A percentile compares a stretch with the other conserved stretches of the same genome.
These are phyloP conservation scores for Catamblyrhynchus diadema DNA, from an alignment of 2,797 vertebrate genomes.

Conservation along the genomic window DNA sequence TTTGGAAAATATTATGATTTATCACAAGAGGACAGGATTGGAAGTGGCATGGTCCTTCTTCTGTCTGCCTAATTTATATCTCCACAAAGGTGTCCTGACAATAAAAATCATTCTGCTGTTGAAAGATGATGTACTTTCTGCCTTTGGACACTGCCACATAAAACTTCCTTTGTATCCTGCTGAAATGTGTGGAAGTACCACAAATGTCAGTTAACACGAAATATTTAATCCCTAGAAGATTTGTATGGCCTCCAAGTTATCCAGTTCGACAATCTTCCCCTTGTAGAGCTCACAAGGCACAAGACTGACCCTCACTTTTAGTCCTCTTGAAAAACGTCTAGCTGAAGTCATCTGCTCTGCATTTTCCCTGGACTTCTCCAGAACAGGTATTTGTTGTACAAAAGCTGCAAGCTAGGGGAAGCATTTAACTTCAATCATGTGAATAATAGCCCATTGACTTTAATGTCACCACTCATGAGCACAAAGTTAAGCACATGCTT, in stretches of 20 bases:
- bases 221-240: neutral
- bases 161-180: neutral
- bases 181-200: neutral
- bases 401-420: conserved; percentile 5
- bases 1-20: neutral
- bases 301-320: neutral
- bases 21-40: neutral
- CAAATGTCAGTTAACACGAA: neutral
- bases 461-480: conserved; percentile 15
- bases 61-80: neutral
- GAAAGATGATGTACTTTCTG: neutral
- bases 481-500: conserved; percentile 31
- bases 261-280: neutral
- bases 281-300: neutral
- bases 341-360: neutral
- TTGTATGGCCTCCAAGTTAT: neutral
- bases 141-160: neutral
- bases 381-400: neutral
- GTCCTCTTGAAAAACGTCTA: neutral
- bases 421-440: conserved; percentile 25
- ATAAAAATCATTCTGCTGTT: neutral
- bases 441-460: conserved; percentile 51
- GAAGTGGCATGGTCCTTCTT: neutral
- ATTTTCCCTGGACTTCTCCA: neutral
- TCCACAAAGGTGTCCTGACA: neutral